Percentiles rank a stretch among this genome's conserved stretches.
Evolutionary conservation across 2,797 vertebrate species (phyloP).

Genomic region (Enteromius paludinosus): DNA sequence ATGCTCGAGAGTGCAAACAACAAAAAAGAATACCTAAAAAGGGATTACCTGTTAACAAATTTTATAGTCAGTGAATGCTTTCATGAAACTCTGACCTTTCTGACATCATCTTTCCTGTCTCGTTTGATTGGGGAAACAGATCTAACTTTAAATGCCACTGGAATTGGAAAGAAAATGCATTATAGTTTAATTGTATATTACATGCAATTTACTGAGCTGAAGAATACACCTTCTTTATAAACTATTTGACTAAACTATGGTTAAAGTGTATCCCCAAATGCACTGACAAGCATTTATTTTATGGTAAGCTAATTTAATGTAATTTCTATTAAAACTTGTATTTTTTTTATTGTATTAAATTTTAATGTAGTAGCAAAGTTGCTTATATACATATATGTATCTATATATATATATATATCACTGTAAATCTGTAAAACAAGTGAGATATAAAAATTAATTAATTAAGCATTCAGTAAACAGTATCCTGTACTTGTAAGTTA

Average conservation of each 20-base stretch:
- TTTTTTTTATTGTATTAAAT: background rate
- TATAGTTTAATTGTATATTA: background rate
- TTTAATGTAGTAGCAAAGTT: too few relatives aligned
- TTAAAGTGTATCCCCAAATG: background rate
- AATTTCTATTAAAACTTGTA: background rate
- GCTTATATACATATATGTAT: too few relatives aligned
- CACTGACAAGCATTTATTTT: background rate
- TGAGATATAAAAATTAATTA: background rate
- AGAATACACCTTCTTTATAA: background rate
- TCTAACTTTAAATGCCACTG: background rate
- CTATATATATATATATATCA: background rate
- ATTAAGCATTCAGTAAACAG: background rate
- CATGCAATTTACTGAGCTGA: background rate
- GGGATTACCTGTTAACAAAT: slow-evolving; percentile 14
- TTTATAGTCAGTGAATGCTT: background rate
- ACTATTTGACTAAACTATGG: background rate
- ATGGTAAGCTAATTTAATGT: background rate
- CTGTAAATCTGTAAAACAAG: background rate
- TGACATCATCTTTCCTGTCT: background rate
- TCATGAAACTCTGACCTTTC: background rate
- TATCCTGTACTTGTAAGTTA: background rate
- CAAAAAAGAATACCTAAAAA: background rate
- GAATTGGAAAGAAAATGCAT: background rate
- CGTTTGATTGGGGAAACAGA: background rate
- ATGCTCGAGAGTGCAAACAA: slow-evolving; percentile 23